phyloP scores from a whole-genome alignment of 1,140 invertebrate genomes.

The Aradophagus sp. region DNA sequence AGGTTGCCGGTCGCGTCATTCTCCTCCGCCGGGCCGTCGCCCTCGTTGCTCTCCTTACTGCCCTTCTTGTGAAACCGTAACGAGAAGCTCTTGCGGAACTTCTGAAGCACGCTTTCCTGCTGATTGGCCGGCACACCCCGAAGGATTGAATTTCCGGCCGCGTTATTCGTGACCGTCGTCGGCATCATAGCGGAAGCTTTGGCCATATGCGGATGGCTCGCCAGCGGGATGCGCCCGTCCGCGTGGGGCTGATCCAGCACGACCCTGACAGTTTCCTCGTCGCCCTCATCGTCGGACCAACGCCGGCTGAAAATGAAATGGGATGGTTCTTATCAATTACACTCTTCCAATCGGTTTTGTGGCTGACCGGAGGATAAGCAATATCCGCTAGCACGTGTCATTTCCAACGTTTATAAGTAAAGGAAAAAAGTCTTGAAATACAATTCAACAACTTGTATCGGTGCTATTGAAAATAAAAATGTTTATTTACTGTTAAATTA shows the following conservation, averaged over 20 bases:
- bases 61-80: constrained; percentile 77
- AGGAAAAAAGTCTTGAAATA: too few species aligned
- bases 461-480: too few species aligned
- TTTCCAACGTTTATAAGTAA: too few species aligned
- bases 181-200: constrained; percentile 58
- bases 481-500: too few species aligned
- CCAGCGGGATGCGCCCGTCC: constrained; percentile 64
- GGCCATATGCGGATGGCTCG: constrained; percentile 64
- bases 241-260: constrained; percentile 66
- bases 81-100: constrained; percentile 83
- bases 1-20: constrained; percentile 63
- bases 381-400: too few species aligned
- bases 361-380: too few species aligned
- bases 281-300: constrained; percentile 68
- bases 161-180: constrained; percentile 44
- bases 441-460: too few species aligned
- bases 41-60: constrained; percentile 73
- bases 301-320: constrained; percentile 57
- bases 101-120: constrained; percentile 78
- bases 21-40: constrained; percentile 68
- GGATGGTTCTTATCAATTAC: too few species aligned
- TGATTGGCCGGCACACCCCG: constrained; percentile 59
- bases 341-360: too few species aligned
- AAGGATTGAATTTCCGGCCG: constrained; percentile 51
- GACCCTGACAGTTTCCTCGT: constrained; percentile 55